A percentile compares a stretch with the other conserved stretches of the same genome.
Conservation (phyloP, 2,113 vertebrate genomes). For the Channa argus region DNA sequence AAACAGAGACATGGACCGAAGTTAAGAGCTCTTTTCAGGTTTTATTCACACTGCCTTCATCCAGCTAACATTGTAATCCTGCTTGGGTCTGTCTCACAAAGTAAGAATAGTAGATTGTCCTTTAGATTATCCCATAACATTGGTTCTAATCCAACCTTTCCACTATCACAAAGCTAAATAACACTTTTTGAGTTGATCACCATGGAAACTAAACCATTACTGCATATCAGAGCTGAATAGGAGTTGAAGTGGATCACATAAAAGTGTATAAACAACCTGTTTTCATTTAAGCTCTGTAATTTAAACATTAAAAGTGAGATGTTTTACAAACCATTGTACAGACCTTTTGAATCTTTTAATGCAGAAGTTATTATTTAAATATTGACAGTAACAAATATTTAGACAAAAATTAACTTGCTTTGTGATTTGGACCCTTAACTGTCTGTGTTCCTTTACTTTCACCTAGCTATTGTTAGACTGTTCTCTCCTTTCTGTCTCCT, state of each 20-base stretch:
- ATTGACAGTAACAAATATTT: background rate
- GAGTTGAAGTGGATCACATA: conserved; percentile 17
- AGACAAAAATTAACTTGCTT: conserved; percentile 29
- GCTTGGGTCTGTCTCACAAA: conserved; percentile 59
- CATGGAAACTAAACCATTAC: conserved; percentile 42
- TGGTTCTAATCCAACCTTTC: conserved; percentile 41
- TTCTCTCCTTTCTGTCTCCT: conserved; percentile 74
- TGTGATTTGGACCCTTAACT: conserved; percentile 55
- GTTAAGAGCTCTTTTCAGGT: conserved; percentile 6
- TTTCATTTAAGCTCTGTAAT: conserved; percentile 2
- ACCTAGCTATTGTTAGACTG: conserved; percentile 73
- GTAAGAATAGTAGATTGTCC: conserved; percentile 36
- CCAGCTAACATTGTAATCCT: conserved; percentile 57
- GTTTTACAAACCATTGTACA: too few species aligned
- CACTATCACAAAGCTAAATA: background rate
- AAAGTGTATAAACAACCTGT: conserved; percentile 13
- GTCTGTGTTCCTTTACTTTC: conserved; percentile 52
- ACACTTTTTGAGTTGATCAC: conserved; percentile 24
- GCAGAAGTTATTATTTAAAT: background rate
- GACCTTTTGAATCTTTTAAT: background rate
- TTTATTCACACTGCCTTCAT: conserved; percentile 42
- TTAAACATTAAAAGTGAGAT: too few species aligned
- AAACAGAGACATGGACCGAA: conserved; percentile 28
- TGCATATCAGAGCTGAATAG: conserved; percentile 1
- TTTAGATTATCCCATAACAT: background rate